A percentile compares a stretch with the other conserved stretches of the same genome.
phyloP scores from a whole-genome alignment of 2,797 vertebrate genomes.

The Chaetophractus vellerosus region DNA sequence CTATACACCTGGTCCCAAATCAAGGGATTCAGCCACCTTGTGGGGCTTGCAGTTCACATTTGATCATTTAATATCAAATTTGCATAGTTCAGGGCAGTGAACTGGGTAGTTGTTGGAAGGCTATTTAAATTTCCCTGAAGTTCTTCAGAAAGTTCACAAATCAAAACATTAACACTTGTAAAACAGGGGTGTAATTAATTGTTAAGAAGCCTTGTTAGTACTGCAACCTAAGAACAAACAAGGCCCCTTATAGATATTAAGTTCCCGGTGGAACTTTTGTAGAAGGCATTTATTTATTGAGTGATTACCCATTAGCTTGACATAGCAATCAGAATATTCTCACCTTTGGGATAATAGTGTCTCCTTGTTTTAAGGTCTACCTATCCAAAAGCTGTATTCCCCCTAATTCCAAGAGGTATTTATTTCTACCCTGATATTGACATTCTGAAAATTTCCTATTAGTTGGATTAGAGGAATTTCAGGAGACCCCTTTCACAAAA shows the following conservation, averaged over 20 bases:
- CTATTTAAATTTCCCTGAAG: conserved; percentile 85
- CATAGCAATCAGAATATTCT: conserved; percentile 16
- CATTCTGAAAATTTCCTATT: conserved; percentile 58
- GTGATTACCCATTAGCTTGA: conserved; percentile 29
- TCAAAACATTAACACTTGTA: conserved; percentile 79
- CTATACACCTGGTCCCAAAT: conserved; percentile 90
- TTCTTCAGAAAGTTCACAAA: conserved; percentile 84
- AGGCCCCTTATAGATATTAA: conserved; percentile 19
- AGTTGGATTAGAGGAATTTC: not conserved
- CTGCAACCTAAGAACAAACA: conserved; percentile 54
- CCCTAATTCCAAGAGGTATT: conserved; percentile 49
- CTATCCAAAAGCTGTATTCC: not conserved
- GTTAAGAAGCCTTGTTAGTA: conserved; percentile 80
- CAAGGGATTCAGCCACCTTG: conserved; percentile 87
- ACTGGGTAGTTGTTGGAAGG: conserved; percentile 76
- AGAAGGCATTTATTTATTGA: not conserved
- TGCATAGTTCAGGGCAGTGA: conserved; percentile 80
- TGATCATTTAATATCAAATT: conserved; percentile 86
- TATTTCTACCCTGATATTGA: conserved; percentile 19
- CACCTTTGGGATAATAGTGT: not conserved
- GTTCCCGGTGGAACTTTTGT: conserved; percentile 43
- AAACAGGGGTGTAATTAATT: conserved; percentile 83
- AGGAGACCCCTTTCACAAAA: not conserved
- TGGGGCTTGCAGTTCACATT: conserved; percentile 82
- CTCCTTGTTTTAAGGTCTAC: not conserved